Conservation (phyloP, 2,888 invertebrate species). For the Agrotis clavis region DNA sequence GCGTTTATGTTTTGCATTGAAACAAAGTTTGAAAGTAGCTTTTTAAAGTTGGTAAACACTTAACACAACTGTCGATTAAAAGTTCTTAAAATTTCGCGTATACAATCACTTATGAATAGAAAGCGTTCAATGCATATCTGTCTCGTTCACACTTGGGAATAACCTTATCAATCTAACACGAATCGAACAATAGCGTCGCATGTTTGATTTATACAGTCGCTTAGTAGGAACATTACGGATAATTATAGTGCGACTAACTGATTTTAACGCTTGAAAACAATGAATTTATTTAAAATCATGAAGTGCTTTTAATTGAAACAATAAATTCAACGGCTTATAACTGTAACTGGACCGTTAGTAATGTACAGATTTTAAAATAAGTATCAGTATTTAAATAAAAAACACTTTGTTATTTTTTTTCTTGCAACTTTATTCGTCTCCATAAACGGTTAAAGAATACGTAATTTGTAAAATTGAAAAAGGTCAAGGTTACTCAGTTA, state of each 20-base stretch:
- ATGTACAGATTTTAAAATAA: neutral
- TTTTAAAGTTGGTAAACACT: slow-evolving; percentile 10
- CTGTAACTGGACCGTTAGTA: neutral
- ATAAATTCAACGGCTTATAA: slow-evolving; percentile 12
- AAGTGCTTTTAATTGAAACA: slow-evolving; percentile 35
- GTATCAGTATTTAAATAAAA: neutral
- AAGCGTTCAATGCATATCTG: slow-evolving; percentile 87
- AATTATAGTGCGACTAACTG: slow-evolving; percentile 85
- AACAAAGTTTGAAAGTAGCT: neutral
- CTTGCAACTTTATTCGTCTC: neutral
- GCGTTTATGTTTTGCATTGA: neutral
- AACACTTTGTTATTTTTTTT: too few species aligned
- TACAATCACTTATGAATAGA: slow-evolving; percentile 87
- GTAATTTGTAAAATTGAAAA: neutral
- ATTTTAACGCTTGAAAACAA: slow-evolving; percentile 80
- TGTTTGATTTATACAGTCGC: slow-evolving; percentile 91
- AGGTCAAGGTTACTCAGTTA: slow-evolving; percentile 11
- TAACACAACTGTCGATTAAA: slow-evolving; percentile 43
- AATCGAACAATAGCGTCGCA: slow-evolving; percentile 91
- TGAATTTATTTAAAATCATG: slow-evolving; percentile 37
- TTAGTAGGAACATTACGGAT: slow-evolving; percentile 91
- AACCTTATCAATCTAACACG: slow-evolving; percentile 91
- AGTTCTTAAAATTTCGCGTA: slow-evolving; percentile 71
- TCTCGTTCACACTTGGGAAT: slow-evolving; percentile 90
- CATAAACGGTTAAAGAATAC: neutral